Base-by-base conservation (phyloP, 2,888 invertebrate species). In the Amphiduros pacificus region DNA sequence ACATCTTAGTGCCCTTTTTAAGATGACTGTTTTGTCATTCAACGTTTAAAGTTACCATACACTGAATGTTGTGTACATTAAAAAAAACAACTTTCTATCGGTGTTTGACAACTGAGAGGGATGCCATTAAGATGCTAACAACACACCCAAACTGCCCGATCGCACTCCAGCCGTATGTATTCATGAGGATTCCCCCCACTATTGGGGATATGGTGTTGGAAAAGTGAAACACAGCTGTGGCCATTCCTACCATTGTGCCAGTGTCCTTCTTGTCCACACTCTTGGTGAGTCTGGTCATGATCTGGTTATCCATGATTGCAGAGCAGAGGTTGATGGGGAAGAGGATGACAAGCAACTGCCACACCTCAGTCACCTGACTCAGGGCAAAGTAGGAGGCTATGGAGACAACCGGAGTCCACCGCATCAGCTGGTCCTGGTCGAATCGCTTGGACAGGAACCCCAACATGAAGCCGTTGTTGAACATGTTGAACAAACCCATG, bases 251-350 rank as follows among this genome's bases (percentile, higher is more conserved):
- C 41, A 55, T 44, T 5, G 55, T 55, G 41, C 55, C 36, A 9
- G n/a, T 27, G 22, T 55, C 55, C 9, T 26, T 41, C 22, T 40
- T 9, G 22, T 55, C 55, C 11, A 44, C 55, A 27, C 27, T 28
- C 29, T 40, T 44, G 27, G 55, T 41, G 26, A 55, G 40, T 40
- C 28, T 27, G 40, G 44, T 28, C 26, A 29, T 55, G 27, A 44
- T 36, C 41, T 41, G 55, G 29, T 55, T 55, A 27, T 55, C 55
- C 40, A 44, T 55, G 41, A 55, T 14, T 11, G 28, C 41, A n/a
- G 24, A 55, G n/a, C 26, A 22, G 14, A 55, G 26, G 27, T 26
- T 29, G 2, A 44, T 6, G 6, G 41, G 44, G 29, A 24, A 55
- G 20, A 55, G 40, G 17, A 55, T 6, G 24, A 11, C 41, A 2